These are phyloP conservation scores for Eupleurogrammus muticus DNA, from an alignment of 2,797 vertebrate species.

Conservation along the genomic window DNA sequence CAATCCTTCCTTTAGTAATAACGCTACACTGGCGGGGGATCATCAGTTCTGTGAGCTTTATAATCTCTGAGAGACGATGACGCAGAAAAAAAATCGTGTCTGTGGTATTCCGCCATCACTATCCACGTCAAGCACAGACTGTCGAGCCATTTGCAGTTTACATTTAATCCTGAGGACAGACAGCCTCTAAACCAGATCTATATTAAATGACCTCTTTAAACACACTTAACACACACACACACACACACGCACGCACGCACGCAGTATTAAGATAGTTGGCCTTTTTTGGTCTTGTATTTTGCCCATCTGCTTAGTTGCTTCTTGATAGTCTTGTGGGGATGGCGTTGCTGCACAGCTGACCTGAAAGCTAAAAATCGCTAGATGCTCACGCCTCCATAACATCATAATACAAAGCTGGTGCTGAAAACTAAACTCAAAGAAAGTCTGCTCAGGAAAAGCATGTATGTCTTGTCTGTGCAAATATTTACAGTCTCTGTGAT, in stretches of 20 bases:
- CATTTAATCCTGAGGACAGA: background rate
- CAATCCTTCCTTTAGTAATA: slow-evolving; percentile 20
- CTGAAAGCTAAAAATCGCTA: slow-evolving; percentile 22
- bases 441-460: too few species aligned
- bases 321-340: slow-evolving; percentile 3
- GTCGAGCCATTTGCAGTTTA: background rate
- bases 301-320: slow-evolving; percentile 21
- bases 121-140: background rate
- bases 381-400: slow-evolving; percentile 25
- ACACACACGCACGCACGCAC: too few species aligned
- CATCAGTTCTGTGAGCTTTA: slow-evolving; percentile 33
- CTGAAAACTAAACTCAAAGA: background rate
- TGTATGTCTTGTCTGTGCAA: background rate
- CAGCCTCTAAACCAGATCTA: background rate
- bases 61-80: slow-evolving; percentile 31
- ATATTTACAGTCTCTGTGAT: slow-evolving; percentile 5
- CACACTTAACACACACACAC: background rate
- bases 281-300: slow-evolving; percentile 5
- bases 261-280: slow-evolving; percentile 14
- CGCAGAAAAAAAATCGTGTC: slow-evolving; percentile 5
- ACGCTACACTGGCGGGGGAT: slow-evolving; percentile 12
- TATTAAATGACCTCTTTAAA: background rate
- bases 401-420: slow-evolving; percentile 2
- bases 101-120: slow-evolving; percentile 16
- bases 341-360: slow-evolving; percentile 26